Evolutionary conservation across 2,113 vertebrate species (phyloP).

Genomic region (Ammodytes marinus): DNA sequence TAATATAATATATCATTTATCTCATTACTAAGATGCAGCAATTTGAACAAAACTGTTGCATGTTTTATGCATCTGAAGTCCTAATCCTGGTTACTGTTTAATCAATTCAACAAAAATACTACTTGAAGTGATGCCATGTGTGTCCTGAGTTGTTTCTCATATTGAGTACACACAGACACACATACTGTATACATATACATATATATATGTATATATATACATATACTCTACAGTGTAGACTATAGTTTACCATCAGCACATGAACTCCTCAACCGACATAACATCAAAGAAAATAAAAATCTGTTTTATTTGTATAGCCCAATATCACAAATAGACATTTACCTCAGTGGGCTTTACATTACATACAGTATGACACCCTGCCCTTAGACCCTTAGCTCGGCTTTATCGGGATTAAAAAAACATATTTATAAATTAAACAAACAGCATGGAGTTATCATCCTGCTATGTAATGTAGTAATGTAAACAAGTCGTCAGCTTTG

Average conservation of each 20-base stretch:
- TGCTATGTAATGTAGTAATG: not conserved
- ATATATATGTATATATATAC: not conserved
- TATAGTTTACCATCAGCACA: not conserved
- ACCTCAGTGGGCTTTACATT: too few relatives aligned
- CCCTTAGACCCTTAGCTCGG: too few relatives aligned
- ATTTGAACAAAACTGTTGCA: not conserved
- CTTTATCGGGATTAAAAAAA: too few relatives aligned
- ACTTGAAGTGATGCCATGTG: not conserved
- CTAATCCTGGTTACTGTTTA: not conserved
- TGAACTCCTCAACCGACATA: not conserved
- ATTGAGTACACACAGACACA: too few relatives aligned
- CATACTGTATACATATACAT: too few relatives aligned
- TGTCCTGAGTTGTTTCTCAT: not conserved
- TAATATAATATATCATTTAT: too few relatives aligned
- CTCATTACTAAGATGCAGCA: not conserved
- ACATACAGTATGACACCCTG: too few relatives aligned
- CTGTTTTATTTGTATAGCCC: too few relatives aligned
- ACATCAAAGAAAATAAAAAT: not conserved
- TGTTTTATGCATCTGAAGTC: not conserved
- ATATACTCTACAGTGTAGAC: too few relatives aligned
- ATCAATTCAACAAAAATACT: not conserved
- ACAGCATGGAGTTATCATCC: not conserved
- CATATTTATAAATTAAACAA: too few relatives aligned
- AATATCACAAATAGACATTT: too few relatives aligned
- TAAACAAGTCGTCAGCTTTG: not conserved